These are phyloP conservation scores for Ataeniobius toweri DNA, from an alignment of 2,797 vertebrate species.

Conservation along the genomic window DNA sequence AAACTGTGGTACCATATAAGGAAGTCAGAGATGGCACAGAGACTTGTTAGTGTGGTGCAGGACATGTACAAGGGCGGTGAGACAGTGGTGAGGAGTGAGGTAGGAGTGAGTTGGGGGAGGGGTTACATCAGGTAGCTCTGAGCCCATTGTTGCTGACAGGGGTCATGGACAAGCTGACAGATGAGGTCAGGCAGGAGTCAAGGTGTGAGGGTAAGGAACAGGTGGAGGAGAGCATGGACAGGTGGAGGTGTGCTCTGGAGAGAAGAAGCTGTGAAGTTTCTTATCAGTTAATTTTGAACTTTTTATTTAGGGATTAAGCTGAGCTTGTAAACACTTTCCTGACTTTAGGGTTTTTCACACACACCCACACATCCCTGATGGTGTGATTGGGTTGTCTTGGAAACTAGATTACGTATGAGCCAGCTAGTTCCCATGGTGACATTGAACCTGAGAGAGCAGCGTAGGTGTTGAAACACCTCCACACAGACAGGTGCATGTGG, in stretches of 20 bases:
- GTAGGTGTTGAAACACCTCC: not conserved
- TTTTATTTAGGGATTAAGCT: not conserved
- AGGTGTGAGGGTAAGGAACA: too few relatives aligned
- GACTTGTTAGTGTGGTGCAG: not conserved
- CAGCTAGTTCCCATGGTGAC: constrained; percentile 29
- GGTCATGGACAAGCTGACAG: not conserved
- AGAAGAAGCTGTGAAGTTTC: not conserved
- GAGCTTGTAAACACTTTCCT: not conserved
- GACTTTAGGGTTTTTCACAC: not conserved
- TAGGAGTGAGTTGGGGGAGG: not conserved
- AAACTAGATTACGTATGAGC: constrained; percentile 14
- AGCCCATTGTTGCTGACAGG: too few relatives aligned
- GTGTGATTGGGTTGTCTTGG: constrained; percentile 34
- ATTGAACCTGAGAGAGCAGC: not conserved
- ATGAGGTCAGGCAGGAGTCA: not conserved
- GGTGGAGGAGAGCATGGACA: too few relatives aligned
- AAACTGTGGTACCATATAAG: not conserved
- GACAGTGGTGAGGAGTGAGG: not conserved
- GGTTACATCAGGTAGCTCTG: too few relatives aligned
- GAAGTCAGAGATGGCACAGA: not conserved
- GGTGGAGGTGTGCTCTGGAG: too few relatives aligned
- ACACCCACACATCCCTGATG: not conserved
- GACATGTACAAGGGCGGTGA: not conserved
- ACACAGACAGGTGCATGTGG: not conserved
- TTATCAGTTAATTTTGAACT: not conserved